Evolutionary conservation across 2,888 invertebrate genomes (phyloP).

Genomic region (Amblyjoppa proteus): DNA sequence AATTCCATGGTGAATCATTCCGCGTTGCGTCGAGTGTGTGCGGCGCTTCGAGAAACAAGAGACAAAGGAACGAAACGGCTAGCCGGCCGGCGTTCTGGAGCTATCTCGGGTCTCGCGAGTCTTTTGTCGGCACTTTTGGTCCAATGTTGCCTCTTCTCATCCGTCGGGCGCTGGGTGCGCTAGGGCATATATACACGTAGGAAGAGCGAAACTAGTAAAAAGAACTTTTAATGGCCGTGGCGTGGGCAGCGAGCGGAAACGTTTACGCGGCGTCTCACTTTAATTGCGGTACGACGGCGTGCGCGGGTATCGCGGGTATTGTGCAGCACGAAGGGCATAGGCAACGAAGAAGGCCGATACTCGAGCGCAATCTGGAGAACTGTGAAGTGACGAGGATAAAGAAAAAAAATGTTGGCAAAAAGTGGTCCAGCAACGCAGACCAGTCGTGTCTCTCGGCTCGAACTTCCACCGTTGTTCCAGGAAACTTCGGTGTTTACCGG

Average conservation of each 20-base stretch:
- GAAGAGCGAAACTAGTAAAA: slow-evolving; percentile 49
- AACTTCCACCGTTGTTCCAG: neutral
- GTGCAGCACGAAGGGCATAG: slow-evolving; percentile 28
- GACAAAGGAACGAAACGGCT: slow-evolving; percentile 29
- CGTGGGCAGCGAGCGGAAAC: slow-evolving; percentile 75
- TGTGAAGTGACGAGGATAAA: slow-evolving; percentile 45
- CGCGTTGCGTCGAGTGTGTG: slow-evolving; percentile 21
- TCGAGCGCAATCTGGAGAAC: slow-evolving; percentile 31
- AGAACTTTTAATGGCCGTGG: slow-evolving; percentile 76
- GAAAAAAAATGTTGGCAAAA: slow-evolving; percentile 30
- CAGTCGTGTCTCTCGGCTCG: neutral
- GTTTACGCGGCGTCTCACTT: slow-evolving; percentile 74
- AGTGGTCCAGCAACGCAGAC: slow-evolving; percentile 29
- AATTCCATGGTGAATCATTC: slow-evolving; percentile 45
- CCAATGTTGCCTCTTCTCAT: slow-evolving; percentile 41
- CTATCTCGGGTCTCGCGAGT: slow-evolving; percentile 30
- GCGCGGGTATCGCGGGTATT: slow-evolving; percentile 52
- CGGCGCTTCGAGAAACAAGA: slow-evolving; percentile 23
- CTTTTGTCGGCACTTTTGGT: slow-evolving; percentile 64
- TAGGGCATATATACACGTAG: slow-evolving; percentile 45
- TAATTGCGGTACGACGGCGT: slow-evolving; percentile 75
- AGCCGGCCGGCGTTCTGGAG: slow-evolving; percentile 8
- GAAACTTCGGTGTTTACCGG: slow-evolving; percentile 33
- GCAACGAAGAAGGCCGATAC: slow-evolving; percentile 14
- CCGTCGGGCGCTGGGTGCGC: slow-evolving; percentile 55